phyloP scores from a whole-genome alignment of 2,113 vertebrate genomes.

The Trochalopteron elliotii region DNA sequence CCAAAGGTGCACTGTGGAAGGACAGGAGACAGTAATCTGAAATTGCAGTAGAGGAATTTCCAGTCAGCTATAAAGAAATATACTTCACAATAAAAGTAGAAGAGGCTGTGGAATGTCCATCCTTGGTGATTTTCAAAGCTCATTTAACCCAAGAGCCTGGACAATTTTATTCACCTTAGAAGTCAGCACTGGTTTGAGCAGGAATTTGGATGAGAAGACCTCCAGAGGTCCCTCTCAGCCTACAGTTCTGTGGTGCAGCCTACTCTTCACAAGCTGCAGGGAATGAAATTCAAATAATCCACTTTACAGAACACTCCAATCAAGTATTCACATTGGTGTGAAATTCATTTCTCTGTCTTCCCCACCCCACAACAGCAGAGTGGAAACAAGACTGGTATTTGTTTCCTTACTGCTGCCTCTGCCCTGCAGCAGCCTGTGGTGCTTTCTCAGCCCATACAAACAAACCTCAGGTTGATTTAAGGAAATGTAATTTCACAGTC shows the following conservation, averaged over 20 bases:
- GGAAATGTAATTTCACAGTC: neutral
- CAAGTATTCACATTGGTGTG: neutral
- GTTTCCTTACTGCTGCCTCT: neutral
- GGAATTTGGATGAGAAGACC: neutral
- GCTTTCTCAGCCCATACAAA: neutral
- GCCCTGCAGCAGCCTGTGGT: neutral
- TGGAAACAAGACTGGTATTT: neutral
- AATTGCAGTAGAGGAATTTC: neutral
- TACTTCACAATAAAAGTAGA: neutral
- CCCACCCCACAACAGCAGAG: neutral
- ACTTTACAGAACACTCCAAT: neutral
- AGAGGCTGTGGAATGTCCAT: neutral
- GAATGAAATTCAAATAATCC: neutral
- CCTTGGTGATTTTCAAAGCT: neutral
- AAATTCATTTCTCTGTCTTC: neutral
- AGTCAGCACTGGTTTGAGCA: neutral
- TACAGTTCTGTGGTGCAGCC: neutral
- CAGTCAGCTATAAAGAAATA: neutral
- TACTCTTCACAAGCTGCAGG: neutral
- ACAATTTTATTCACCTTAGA: neutral
- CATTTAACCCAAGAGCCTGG: neutral
- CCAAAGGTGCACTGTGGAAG: neutral
- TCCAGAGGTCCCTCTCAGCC: constrained; percentile 5
- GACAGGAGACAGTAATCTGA: neutral
- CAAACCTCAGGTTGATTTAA: neutral